These are phyloP conservation scores for Forbesichthys agassizii DNA, from an alignment of 2,113 vertebrate species.

Conservation along the genomic window DNA sequence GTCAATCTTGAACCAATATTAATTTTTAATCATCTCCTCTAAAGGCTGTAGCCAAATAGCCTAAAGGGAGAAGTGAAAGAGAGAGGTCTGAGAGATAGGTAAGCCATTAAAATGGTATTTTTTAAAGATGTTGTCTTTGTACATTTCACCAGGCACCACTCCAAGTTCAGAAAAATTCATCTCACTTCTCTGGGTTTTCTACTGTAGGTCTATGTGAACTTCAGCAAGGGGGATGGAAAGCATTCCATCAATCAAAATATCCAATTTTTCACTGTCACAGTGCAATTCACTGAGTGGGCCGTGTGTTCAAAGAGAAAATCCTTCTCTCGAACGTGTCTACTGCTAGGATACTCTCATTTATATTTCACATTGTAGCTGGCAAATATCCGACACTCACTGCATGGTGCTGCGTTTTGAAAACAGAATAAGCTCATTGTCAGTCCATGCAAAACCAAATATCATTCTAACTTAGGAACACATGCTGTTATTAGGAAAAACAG, in stretches of 20 bases:
- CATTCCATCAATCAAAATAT: conserved; percentile 76
- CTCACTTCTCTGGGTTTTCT: conserved; percentile 53
- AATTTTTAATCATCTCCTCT: conserved; percentile 80
- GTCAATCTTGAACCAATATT: conserved; percentile 80
- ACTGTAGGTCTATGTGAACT: conserved; percentile 59
- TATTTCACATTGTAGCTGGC: conserved; percentile 66
- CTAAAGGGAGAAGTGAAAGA: conserved; percentile 70
- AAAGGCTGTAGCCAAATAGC: conserved; percentile 77
- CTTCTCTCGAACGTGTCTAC: conserved; percentile 58
- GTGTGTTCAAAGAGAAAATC: conserved; percentile 70
- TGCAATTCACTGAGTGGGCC: conserved; percentile 67
- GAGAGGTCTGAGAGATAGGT: conserved; percentile 71
- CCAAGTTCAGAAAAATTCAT: conserved; percentile 65
- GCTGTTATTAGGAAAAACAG: conserved; percentile 56
- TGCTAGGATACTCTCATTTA: conserved; percentile 62
- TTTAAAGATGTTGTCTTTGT: conserved; percentile 70
- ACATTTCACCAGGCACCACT: conserved; percentile 65
- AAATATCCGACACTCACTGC: conserved; percentile 43
- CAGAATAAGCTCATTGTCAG: conserved; percentile 61
- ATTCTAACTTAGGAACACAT: conserved; percentile 69
- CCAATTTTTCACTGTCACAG: conserved; percentile 69
- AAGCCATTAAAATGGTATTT: conserved; percentile 77
- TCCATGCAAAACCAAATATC: conserved; percentile 45
- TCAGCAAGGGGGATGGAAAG: conserved; percentile 59
- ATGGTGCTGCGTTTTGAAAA: conserved; percentile 48